Conservation (phyloP, 2,113 vertebrate genomes). For the Rhinogobius similis region DNA sequence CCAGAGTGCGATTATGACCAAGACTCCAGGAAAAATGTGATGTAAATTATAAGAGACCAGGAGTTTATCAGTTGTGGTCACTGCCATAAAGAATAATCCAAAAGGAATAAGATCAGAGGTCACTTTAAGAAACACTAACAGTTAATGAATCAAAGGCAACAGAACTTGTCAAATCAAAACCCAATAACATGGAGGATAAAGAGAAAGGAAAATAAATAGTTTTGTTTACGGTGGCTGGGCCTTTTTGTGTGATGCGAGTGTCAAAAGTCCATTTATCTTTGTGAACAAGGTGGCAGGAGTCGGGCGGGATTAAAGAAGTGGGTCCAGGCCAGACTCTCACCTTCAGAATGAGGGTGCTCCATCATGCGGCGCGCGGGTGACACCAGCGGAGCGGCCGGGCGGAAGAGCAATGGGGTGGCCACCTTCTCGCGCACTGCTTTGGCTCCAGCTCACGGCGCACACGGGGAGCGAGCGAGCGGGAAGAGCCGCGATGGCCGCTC, state of each 20-base stretch:
- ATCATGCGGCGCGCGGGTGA: constrained; percentile 71
- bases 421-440: constrained; percentile 52
- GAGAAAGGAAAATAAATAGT: constrained; percentile 7
- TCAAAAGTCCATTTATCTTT: constrained; percentile 77
- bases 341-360: constrained; percentile 79
- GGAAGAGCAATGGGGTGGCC: constrained; percentile 73
- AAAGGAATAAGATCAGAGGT: neutral
- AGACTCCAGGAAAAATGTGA: neutral
- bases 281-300: constrained; percentile 70
- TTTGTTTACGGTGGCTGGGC: constrained; percentile 61
- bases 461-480: constrained; percentile 27
- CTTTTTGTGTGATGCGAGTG: constrained; percentile 44
- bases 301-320: constrained; percentile 68
- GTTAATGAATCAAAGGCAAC: constrained; percentile 1
- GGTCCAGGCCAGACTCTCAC: constrained; percentile 70
- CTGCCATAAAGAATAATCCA: neutral
- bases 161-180: neutral
- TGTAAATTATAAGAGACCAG: too few relatives aligned
- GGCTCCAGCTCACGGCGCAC: constrained; percentile 57
- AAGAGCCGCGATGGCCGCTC: constrained; percentile 34
- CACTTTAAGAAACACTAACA: constrained; percentile 10
- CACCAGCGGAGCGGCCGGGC: constrained; percentile 57
- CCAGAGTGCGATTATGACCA: neutral
- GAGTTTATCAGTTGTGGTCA: neutral
- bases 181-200: neutral